Evolutionary conservation across 2,113 vertebrate genomes (phyloP).

Genomic region (Gallinago paraguaiae): DNA sequence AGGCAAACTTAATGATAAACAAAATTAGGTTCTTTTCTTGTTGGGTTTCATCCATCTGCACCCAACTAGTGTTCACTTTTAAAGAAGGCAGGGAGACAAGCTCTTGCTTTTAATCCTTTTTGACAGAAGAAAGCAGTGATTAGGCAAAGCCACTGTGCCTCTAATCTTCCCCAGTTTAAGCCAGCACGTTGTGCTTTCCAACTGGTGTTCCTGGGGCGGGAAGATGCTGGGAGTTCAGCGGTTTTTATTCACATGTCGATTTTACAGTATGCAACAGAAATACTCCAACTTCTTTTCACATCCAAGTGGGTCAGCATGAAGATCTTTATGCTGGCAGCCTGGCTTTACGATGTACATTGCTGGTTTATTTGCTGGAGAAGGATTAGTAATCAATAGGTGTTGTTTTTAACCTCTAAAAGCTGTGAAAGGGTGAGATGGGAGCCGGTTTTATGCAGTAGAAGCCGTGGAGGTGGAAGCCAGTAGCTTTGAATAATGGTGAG

Average conservation of each 20-base stretch:
- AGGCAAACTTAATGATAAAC: constrained; percentile 54
- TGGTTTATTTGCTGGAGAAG: neutral
- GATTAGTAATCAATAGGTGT: neutral
- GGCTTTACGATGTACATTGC: rapidly evolving
- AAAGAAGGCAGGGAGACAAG: neutral
- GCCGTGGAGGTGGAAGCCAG: neutral
- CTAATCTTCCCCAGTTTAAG: constrained; percentile 17
- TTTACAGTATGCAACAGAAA: neutral
- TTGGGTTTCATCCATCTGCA: constrained; percentile 61
- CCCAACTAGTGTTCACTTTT: constrained; percentile 51
- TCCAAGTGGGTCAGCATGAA: neutral
- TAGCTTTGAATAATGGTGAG: neutral
- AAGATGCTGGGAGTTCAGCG: neutral
- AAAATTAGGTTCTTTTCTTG: constrained; percentile 50
- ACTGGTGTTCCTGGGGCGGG: neutral
- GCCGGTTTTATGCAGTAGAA: neutral
- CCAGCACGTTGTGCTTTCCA: neutral
- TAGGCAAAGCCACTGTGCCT: constrained; percentile 25
- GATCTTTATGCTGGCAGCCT: rapidly evolving
- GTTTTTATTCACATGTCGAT: neutral
- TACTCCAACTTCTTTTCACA: neutral
- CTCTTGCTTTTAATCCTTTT: constrained; percentile 34
- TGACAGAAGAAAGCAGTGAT: constrained; percentile 20
- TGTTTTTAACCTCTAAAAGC: neutral
- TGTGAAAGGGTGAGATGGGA: neutral